Conservation (phyloP, 1,140 invertebrate species). For the Bursaphelenchus mucronatus region DNA sequence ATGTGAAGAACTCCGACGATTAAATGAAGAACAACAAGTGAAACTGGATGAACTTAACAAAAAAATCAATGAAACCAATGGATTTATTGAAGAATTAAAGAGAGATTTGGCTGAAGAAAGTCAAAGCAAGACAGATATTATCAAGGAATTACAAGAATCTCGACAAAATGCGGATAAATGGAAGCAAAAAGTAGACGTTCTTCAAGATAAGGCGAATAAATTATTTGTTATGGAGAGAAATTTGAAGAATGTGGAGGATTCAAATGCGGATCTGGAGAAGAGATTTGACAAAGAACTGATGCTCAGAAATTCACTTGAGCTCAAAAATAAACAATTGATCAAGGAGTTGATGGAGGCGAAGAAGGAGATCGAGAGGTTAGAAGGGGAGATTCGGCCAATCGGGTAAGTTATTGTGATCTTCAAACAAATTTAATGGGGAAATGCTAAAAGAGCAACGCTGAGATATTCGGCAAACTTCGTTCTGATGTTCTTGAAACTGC, state of each 20-base stretch:
- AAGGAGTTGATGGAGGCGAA: slow-evolving; percentile 4
- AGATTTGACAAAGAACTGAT: background rate
- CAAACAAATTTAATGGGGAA: slow-evolving; percentile 27
- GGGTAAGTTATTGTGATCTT: slow-evolving; percentile 4
- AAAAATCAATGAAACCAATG: background rate
- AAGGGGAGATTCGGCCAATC: slow-evolving; percentile 15
- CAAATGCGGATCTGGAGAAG: background rate
- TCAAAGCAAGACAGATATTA: too few species aligned
- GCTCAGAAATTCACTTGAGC: too few species aligned
- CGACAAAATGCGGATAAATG: too few species aligned
- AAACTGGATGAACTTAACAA: slow-evolving; percentile 16
- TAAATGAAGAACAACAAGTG: slow-evolving; percentile 12
- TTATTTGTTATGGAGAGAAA: background rate
- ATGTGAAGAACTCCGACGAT: slow-evolving; percentile 4
- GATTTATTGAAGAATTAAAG: slow-evolving; percentile 4
- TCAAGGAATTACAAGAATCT: too few species aligned
- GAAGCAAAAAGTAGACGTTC: background rate
- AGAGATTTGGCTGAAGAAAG: too few species aligned
- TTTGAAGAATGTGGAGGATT: too few species aligned
- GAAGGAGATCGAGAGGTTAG: slow-evolving; percentile 13
- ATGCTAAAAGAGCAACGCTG: too few species aligned
- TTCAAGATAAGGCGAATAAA: slow-evolving; percentile 1
- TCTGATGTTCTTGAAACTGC: too few species aligned
- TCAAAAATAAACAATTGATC: background rate
- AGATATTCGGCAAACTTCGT: too few species aligned